Percentiles rank a stretch among this genome's conserved stretches.
These are phyloP conservation scores for Rhombomys opimus DNA, from an alignment of 2,113 vertebrate species.

Conservation along the genomic window DNA sequence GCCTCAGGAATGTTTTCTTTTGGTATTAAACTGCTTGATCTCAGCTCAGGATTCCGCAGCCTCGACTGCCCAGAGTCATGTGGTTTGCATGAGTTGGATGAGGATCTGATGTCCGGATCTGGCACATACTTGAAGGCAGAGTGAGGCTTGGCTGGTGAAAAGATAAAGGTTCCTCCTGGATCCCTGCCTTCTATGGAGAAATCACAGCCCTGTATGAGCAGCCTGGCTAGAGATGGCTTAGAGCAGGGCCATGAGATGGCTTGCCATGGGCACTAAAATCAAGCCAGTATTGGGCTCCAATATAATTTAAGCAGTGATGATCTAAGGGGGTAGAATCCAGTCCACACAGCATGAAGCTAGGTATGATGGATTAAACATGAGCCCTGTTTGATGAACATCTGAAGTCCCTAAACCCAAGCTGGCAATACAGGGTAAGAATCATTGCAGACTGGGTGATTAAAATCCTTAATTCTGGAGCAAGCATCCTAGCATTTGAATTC, in stretches of 20 bases:
- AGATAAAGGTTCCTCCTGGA: constrained; percentile 5
- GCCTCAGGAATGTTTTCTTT: constrained; percentile 58
- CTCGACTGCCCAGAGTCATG: neutral
- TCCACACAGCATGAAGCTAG: neutral
- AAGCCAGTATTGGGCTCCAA: neutral
- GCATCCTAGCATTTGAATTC: neutral
- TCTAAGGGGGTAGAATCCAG: neutral
- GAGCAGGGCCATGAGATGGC: too few relatives aligned
- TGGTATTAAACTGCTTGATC: constrained; percentile 60
- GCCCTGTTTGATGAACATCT: neutral
- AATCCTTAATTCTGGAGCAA: neutral
- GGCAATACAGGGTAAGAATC: neutral
- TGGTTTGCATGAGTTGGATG: constrained; percentile 41
- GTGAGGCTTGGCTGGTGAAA: neutral
- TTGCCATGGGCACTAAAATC: constrained; percentile 42
- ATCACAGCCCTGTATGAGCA: neutral
- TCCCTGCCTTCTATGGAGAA: neutral
- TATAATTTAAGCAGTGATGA: neutral
- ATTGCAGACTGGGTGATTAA: neutral
- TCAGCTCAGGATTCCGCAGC: constrained; percentile 4
- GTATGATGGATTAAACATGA: neutral
- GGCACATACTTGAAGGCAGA: constrained; percentile 44
- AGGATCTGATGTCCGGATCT: constrained; percentile 34
- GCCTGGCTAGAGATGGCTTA: neutral
- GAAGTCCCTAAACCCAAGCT: neutral